Percentiles rank a stretch among this genome's conserved stretches.
These are phyloP conservation scores for Dendrocincla tyrannina DNA, from an alignment of 2,797 vertebrate species.

Conservation along the genomic window DNA sequence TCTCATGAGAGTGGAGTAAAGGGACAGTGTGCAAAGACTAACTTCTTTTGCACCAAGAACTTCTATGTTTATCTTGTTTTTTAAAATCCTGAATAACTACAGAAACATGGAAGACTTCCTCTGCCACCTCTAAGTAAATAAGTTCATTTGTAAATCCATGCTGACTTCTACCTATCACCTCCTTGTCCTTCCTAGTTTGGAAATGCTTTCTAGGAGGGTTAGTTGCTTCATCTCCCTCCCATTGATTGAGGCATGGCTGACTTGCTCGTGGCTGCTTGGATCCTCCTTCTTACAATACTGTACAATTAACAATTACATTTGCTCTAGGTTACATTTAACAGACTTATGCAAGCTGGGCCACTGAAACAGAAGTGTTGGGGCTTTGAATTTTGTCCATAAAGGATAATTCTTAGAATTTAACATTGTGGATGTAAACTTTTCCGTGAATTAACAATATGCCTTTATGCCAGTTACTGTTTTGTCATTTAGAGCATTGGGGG, in stretches of 20 bases:
- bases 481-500: not conserved
- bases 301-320: too few species aligned
- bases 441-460: not conserved
- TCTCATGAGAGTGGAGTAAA: not conserved
- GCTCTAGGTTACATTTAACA: not conserved
- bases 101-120: not conserved
- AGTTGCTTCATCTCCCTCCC: not conserved
- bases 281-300: not conserved
- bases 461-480: not conserved
- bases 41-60: not conserved
- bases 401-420: not conserved
- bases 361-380: not conserved
- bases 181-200: not conserved
- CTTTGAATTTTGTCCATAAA: not conserved
- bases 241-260: not conserved
- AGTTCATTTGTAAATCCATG: not conserved
- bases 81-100: not conserved
- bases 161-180: not conserved
- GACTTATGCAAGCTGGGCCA: not conserved
- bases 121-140: not conserved
- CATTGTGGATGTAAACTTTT: not conserved
- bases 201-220: not conserved
- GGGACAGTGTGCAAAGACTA: not conserved
- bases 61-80: not conserved
- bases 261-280: not conserved